These are phyloP conservation scores for Perodicticus potto DNA, from an alignment of 2,797 vertebrate species.

Conservation along the genomic window DNA sequence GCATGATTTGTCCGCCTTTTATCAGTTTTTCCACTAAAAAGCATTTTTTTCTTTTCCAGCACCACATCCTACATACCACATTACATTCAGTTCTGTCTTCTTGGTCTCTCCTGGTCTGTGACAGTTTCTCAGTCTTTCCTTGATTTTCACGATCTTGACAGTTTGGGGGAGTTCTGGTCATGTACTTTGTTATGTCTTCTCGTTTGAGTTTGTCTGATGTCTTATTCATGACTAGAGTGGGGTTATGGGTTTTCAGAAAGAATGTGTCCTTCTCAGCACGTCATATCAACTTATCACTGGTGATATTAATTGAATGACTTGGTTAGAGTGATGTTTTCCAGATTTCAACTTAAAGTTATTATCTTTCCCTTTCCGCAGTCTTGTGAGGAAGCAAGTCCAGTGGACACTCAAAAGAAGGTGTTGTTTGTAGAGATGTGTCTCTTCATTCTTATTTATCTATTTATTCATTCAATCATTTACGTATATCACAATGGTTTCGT, in stretches of 20 bases:
- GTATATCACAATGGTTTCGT: neutral
- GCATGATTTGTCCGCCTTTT: neutral
- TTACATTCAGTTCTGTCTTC: neutral
- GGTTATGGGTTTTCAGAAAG: neutral
- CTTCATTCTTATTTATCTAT: neutral
- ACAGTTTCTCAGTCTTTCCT: neutral
- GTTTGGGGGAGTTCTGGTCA: neutral
- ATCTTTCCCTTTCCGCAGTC: neutral
- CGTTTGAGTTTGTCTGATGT: neutral
- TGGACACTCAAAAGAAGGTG: neutral
- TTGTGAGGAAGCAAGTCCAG: neutral
- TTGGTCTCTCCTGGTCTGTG: neutral
- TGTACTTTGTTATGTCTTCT: neutral
- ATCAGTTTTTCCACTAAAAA: neutral
- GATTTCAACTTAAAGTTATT: neutral
- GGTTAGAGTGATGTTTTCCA: neutral
- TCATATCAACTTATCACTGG: neutral
- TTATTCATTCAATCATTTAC: neutral
- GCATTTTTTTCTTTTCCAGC: neutral
- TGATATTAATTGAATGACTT: no score
- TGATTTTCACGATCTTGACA: neutral
- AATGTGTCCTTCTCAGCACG: neutral
- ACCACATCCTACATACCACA: neutral
- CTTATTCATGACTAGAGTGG: neutral
- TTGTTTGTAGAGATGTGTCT: neutral